A percentile compares a stretch with the other conserved stretches of the same genome.
Conservation (phyloP, 2,888 invertebrate species). For the Aporophyla nigra region DNA sequence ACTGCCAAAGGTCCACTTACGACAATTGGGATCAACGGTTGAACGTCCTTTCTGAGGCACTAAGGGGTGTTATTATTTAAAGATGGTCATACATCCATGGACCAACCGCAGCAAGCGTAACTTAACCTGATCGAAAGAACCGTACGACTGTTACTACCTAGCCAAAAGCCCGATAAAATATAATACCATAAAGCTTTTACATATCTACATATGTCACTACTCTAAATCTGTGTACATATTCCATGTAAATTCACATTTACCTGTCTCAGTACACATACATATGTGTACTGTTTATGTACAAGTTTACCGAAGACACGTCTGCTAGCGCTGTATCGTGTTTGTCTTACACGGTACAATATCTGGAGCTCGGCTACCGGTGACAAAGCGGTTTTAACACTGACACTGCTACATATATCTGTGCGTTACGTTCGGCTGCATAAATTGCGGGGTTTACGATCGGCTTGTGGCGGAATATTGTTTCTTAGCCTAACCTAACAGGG, state of each 20-base stretch:
- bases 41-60: no score
- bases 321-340: constrained; percentile 30
- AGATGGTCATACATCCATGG: no score
- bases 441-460: constrained; percentile 48
- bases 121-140: no score
- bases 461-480: constrained; percentile 24
- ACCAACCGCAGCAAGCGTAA: no score
- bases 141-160: no score
- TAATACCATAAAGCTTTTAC: background rate
- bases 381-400: constrained; percentile 38
- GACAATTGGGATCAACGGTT: no score
- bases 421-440: constrained; percentile 37
- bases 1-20: no score
- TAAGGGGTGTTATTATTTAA: no score
- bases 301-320: constrained; percentile 39
- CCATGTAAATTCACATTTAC: constrained; percentile 7
- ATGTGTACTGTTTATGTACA: constrained; percentile 20
- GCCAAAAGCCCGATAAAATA: no score
- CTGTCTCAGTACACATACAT: constrained; percentile 4
- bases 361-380: constrained; percentile 24
- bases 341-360: constrained; percentile 33
- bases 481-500: background rate
- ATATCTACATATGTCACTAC: constrained; percentile 1
- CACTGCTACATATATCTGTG: constrained; percentile 28
- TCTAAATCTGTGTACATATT: constrained; percentile 15